phyloP scores from a whole-genome alignment of 2,797 vertebrate genomes.

The Pipistrellus pygmaeus region DNA sequence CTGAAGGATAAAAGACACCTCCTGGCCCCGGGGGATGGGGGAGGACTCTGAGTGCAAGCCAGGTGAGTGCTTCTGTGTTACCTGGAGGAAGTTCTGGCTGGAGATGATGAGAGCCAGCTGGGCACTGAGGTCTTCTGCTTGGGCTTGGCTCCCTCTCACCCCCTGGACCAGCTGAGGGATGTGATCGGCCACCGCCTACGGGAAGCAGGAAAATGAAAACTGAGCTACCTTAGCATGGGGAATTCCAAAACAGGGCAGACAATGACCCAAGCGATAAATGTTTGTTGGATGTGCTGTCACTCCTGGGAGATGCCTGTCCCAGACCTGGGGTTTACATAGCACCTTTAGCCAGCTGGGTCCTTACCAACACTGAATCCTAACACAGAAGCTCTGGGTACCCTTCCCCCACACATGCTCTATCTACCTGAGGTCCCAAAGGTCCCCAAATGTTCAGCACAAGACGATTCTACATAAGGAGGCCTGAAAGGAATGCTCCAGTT shows the following conservation, averaged over 20 bases:
- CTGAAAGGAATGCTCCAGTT: neutral
- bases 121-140: conserved; percentile 96
- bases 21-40: neutral
- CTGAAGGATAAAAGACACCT: neutral
- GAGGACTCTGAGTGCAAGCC: neutral
- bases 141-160: conserved; percentile 96
- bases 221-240: neutral
- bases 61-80: conserved; percentile 51
- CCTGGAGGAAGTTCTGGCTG: conserved; percentile 99
- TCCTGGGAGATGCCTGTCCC: neutral
- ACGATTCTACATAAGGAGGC: neutral
- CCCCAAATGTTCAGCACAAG: neutral
- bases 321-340: neutral
- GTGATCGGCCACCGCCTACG: conserved; percentile 95
- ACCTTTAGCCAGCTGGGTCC: neutral
- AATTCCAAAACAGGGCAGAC: neutral
- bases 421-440: neutral
- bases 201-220: conserved; percentile 48
- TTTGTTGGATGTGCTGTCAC: neutral
- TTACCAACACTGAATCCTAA: neutral
- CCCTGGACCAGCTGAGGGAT: conserved; percentile 98
- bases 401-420: neutral
- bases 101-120: conserved; percentile 97
- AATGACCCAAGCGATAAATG: neutral
- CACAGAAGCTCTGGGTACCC: neutral